Evolutionary conservation across 2,797 vertebrate genomes (phyloP), one percentile per base, ranked within the genome.

Genomic region (Hippopotamyrus pictus): DNA sequence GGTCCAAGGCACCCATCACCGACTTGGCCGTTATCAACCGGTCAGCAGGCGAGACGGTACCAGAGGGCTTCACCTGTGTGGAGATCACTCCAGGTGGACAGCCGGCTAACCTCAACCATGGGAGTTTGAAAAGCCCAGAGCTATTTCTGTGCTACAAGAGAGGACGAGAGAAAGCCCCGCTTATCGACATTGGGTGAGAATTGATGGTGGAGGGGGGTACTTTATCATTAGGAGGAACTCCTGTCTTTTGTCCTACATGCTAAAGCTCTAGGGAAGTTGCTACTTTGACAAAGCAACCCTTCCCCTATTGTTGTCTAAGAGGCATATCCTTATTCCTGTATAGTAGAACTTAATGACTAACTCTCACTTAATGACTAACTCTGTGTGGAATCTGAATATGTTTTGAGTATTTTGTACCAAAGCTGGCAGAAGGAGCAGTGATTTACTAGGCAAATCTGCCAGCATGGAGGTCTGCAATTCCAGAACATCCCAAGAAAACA

Each of bases 41-140:
- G 92, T 98, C 98, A 7, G 92, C 97, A 88, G 98, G 98, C 8
- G 98, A 99, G 90, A 97, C 98, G 89, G 96, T 96, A 59, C 98
- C 98, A 2, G 95, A 94, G 1, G 97, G 97, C 19, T 98, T 96
- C 92, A 94, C 94, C 0, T 98, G 97, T 92, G 96, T 99, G 29
- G 98, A 99, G 91, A 92, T 95, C 37, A 99, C 98, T 33, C 97
- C 97, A 19, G 95, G 94, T 0, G 97, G 98, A 88, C 94, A 97
- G 25, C 97, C 96, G 1, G 98, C 98, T 0, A 98, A 99, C 92
- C 97, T 99, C 48, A 99, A 98, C 94, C 98, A 97, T 1, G 97
- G 97, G 1, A 97, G 97, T 90, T 95, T 99, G 11, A 97, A 98
- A 90, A 97, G 97, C 0, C 97, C 98, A 0, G 97, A 99, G 90